A percentile compares a stretch with the other conserved stretches of the same genome.
Conservation (phyloP, 2,113 vertebrate species). For the Rhinolophus sinicus region DNA sequence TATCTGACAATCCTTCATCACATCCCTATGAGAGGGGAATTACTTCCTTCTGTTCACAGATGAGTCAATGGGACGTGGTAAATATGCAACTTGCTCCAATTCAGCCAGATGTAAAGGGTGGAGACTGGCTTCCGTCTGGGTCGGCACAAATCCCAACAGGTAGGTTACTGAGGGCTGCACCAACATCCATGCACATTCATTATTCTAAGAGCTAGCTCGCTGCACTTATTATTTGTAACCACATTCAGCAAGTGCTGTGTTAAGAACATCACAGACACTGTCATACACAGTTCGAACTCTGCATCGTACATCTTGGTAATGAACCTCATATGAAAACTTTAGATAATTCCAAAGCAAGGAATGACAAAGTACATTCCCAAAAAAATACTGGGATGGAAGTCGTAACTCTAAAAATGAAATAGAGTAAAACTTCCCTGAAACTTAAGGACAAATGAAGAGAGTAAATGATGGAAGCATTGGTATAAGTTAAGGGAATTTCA, state of each 20-base stretch:
- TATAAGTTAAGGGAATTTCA: background rate
- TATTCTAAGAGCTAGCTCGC: conserved; percentile 20
- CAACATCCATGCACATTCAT: fast-evolving
- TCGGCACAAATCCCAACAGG: background rate
- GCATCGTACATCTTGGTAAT: conserved; percentile 2
- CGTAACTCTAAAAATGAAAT: background rate
- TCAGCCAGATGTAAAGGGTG: fast-evolving
- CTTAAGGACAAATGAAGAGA: conserved; percentile 37
- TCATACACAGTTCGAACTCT: background rate
- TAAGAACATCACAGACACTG: conserved; percentile 48
- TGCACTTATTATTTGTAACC: conserved; percentile 44
- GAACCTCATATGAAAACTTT: conserved; percentile 43
- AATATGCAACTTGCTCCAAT: background rate
- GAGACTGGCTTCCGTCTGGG: background rate
- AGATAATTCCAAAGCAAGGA: background rate
- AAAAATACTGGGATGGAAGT: background rate
- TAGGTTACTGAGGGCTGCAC: background rate
- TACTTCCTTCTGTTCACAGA: background rate
- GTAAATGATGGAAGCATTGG: background rate
- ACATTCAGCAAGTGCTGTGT: conserved; percentile 48
- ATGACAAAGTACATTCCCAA: background rate
- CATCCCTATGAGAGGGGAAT: background rate
- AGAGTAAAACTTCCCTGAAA: background rate
- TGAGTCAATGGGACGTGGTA: background rate
- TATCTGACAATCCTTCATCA: background rate